A percentile compares a stretch with the other conserved stretches of the same genome.
phyloP scores from a whole-genome alignment of 2,113 vertebrate genomes.

The Planiliza haematocheilus region DNA sequence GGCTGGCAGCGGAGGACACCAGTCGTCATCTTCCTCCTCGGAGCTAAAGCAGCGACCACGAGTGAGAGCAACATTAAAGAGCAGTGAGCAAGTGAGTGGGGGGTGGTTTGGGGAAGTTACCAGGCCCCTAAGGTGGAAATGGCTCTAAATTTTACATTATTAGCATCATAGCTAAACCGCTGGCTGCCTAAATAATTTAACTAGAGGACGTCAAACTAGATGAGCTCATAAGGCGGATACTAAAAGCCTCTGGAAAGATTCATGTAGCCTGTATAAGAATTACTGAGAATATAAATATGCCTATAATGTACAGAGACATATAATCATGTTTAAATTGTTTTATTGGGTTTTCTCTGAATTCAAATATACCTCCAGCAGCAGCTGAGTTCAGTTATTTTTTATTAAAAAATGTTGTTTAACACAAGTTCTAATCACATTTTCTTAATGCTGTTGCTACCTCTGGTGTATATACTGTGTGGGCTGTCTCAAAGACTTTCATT shows the following conservation, averaged over 20 bases:
- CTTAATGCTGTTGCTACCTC: too few relatives aligned
- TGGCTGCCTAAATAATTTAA: not conserved
- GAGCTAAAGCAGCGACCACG: constrained; percentile 73
- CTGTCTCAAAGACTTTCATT: too few relatives aligned
- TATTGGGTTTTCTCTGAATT: too few relatives aligned
- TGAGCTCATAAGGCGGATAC: not conserved
- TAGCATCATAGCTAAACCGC: not conserved
- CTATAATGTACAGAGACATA: too few relatives aligned
- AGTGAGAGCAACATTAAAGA: not conserved
- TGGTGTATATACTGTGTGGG: too few relatives aligned
- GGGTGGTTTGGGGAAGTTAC: not conserved
- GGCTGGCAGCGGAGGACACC: constrained; percentile 89
- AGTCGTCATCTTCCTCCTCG: constrained; percentile 85
- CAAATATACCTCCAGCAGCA: too few relatives aligned
- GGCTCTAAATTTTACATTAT: not conserved
- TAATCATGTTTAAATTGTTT: too few relatives aligned
- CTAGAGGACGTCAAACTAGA: not conserved
- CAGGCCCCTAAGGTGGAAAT: not conserved
- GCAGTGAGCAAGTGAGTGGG: not conserved
- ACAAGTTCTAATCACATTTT: too few relatives aligned
- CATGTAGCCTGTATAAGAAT: not conserved
- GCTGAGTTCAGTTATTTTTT: too few relatives aligned
- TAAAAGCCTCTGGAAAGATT: not conserved
- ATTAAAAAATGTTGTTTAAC: too few relatives aligned
- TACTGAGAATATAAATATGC: not conserved